Evolutionary conservation across 2,888 invertebrate genomes (phyloP), one percentile per base, ranked within the genome.

Genomic region (Tetanocera ferruginea): DNA sequence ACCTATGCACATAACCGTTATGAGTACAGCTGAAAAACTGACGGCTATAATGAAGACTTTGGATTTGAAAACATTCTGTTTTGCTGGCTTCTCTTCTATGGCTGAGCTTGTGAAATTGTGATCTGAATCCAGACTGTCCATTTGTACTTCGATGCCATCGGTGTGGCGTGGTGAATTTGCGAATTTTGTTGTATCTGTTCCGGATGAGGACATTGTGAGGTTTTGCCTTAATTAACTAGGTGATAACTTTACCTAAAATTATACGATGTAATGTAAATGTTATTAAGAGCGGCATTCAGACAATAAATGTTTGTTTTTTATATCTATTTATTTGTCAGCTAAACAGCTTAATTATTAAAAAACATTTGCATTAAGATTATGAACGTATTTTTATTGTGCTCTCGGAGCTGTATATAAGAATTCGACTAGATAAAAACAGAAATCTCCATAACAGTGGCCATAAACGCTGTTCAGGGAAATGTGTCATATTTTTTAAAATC

Each of bases 91-190:
- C 5, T 60, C 49, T 5, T 80, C 76, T 0, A 8, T 60, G 1
- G 17, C 60, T 5, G 52, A 76, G 25, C 43, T 74, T 14, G 70
- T 67, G 76, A 78, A 82, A 66, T 76, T 82, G 62, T 84, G 83
- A 72, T 84, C 84, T 31, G 85, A 85, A 28, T 87, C 86, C 23
- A 88, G 79, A 37, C 83, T 85, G 52, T 87, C 87, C 75, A 88
- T 82, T 80, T 88, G 88, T 9, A 88, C 91, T 89, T 92, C 92
- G 11, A 92, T 88, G 81, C 81, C 76, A 67, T 75, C 75, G 8
- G 31, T 25, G 19, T 69, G 60, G 9, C 67, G 76, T n/a, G 73
- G 73, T n/a, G 73, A 69, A 66, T 67, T 69, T 23, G 67, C 57
- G 1, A 69, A 28, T 43, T 72, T 77, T 28, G 37, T 73, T 3